Conservation (phyloP, 2,888 invertebrate species). For the Cosmopolites sordidus region DNA sequence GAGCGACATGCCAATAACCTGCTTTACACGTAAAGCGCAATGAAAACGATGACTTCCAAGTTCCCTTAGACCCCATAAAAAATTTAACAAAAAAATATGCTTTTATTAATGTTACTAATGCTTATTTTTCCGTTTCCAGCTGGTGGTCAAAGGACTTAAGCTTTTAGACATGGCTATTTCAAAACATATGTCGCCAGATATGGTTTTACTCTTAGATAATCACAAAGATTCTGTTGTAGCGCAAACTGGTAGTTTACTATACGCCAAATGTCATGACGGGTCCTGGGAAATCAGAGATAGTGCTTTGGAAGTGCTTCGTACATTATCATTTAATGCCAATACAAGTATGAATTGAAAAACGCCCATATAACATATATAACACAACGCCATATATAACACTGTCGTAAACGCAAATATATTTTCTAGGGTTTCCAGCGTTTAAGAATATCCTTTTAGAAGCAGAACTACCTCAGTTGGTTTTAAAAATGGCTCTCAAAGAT, state of each 20-base stretch:
- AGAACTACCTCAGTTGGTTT: slow-evolving; percentile 60
- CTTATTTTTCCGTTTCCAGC: slow-evolving; percentile 50
- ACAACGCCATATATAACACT: too few relatives aligned
- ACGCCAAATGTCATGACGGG: slow-evolving; percentile 64
- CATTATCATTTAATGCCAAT: slow-evolving; percentile 65
- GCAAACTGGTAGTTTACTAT: slow-evolving; percentile 63
- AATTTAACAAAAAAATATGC: too few relatives aligned
- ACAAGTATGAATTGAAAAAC: slow-evolving; percentile 64
- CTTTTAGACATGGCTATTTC: slow-evolving; percentile 65
- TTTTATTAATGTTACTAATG: too few relatives aligned
- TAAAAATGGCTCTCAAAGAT: slow-evolving; percentile 64
- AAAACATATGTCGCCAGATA: slow-evolving; percentile 73
- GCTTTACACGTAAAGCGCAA: too few relatives aligned
- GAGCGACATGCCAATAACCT: too few relatives aligned
- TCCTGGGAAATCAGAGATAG: slow-evolving; percentile 79
- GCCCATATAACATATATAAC: too few relatives aligned
- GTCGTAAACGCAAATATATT: background rate
- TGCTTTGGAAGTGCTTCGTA: slow-evolving; percentile 66
- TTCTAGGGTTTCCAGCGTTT: slow-evolving; percentile 56
- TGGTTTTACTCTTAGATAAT: slow-evolving; percentile 67
- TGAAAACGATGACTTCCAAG: too few relatives aligned
- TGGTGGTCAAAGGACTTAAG: slow-evolving; percentile 66
- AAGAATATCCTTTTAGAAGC: slow-evolving; percentile 65
- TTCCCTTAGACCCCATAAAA: too few relatives aligned
- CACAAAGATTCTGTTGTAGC: slow-evolving; percentile 59